Evolutionary conservation across 2,888 invertebrate genomes (phyloP).

Genomic region (Busseola fusca): DNA sequence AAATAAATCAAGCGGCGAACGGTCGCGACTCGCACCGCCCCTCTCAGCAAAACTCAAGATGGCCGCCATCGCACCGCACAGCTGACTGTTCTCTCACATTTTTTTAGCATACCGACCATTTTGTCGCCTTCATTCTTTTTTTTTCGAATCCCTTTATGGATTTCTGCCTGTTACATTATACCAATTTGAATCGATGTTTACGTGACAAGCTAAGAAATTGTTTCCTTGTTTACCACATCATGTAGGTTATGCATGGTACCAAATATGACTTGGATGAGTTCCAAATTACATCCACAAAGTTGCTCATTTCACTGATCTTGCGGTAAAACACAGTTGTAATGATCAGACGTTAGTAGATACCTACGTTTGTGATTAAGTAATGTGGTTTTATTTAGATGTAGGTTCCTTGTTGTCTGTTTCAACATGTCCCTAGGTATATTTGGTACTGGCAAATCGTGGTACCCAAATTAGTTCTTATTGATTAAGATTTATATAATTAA

Average conservation of each 20-base stretch:
- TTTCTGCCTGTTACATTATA: slow-evolving; percentile 61
- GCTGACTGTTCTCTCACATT: slow-evolving; percentile 77
- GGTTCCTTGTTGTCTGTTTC: not conserved
- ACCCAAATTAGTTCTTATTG: not conserved
- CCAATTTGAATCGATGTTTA: slow-evolving; percentile 59
- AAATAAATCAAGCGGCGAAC: slow-evolving; percentile 80
- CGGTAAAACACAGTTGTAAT: slow-evolving; percentile 39
- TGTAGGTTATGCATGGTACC: slow-evolving; percentile 51
- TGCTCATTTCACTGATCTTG: slow-evolving; percentile 45
- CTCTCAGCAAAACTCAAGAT: slow-evolving; percentile 79
- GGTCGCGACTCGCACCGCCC: slow-evolving; percentile 72
- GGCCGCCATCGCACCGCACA: slow-evolving; percentile 78
- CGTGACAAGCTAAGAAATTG: slow-evolving; percentile 44
- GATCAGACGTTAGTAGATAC: slow-evolving; percentile 1
- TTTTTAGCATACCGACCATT: slow-evolving; percentile 79
- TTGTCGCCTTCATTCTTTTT: slow-evolving; percentile 70
- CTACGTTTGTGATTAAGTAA: slow-evolving; percentile 1
- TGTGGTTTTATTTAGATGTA: not conserved
- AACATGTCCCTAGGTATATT: not conserved
- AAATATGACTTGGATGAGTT: slow-evolving; percentile 62
- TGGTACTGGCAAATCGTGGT: not conserved
- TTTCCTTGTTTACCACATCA: slow-evolving; percentile 52
- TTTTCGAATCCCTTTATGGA: slow-evolving; percentile 57
- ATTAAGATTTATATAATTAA: not conserved
- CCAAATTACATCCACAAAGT: slow-evolving; percentile 67